Percentiles rank a stretch among this genome's conserved stretches.
Conservation (phyloP, 2,888 invertebrate genomes). For the Muscina levida region DNA sequence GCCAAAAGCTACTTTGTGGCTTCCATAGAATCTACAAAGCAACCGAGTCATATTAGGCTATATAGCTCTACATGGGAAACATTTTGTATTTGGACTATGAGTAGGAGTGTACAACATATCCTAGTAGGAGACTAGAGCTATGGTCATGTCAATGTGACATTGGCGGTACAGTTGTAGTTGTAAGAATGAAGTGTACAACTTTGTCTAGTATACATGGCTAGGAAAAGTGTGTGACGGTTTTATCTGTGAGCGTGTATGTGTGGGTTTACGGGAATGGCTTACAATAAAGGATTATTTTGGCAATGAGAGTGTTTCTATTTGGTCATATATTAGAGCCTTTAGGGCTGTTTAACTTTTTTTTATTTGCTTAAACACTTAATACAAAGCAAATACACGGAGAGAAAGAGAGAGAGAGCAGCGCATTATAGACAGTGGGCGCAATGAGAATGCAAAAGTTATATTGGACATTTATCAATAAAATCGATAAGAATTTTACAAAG, state of each 20-base stretch:
- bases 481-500: too few relatives aligned
- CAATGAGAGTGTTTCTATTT: slow-evolving; percentile 5
- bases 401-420: background rate
- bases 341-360: slow-evolving; percentile 64
- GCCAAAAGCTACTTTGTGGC: slow-evolving; percentile 77
- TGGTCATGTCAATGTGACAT: background rate
- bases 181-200: slow-evolving; percentile 48
- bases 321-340: slow-evolving; percentile 50
- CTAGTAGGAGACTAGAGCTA: slow-evolving; percentile 9
- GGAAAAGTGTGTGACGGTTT: background rate
- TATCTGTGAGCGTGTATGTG: background rate
- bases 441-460: background rate
- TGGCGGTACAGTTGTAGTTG: background rate
- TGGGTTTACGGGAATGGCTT: background rate
- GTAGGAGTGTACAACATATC: too few relatives aligned
- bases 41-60: background rate
- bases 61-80: slow-evolving; percentile 20
- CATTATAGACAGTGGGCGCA: background rate
- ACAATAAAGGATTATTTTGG: slow-evolving; percentile 19
- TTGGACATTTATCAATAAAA: too few relatives aligned
- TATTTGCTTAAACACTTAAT: slow-evolving; percentile 63
- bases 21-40: slow-evolving; percentile 70
- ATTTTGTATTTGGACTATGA: slow-evolving; percentile 66
- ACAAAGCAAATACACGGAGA: slow-evolving; percentile 2
- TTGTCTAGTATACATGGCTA: background rate